A percentile compares a stretch with the other conserved stretches of the same genome.
phyloP scores from a whole-genome alignment of 53 echinoderm and acorn worm species.

The Echinarachnius parma region DNA sequence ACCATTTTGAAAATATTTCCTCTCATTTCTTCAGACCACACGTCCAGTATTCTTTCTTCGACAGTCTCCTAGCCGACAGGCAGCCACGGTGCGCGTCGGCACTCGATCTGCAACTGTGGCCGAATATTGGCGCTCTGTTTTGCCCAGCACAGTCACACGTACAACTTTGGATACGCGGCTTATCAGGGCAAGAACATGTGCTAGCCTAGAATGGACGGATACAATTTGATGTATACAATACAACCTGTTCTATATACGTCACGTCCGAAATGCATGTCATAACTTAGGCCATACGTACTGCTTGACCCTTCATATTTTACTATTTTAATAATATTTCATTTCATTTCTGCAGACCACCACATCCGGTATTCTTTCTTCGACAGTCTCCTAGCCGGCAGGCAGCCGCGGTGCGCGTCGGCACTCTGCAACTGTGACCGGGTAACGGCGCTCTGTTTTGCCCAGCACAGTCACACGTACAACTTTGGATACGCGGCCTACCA shows the following conservation, averaged over 20 bases:
- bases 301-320: too few relatives aligned
- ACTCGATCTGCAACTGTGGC: conserved; percentile 30
- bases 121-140: conserved; percentile 29
- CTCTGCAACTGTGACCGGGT: conserved; percentile 37
- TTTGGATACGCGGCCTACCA: conserved; percentile 15
- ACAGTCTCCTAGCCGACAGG: conserved; percentile 9
- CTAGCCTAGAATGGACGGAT: too few relatives aligned
- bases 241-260: too few relatives aligned
- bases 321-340: neutral
- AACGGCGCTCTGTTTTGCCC: conserved; percentile 29
- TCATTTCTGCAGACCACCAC: conserved; percentile 6
- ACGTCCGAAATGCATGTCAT: too few relatives aligned
- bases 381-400: conserved; percentile 12
- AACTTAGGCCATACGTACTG: too few relatives aligned
- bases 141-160: conserved; percentile 16
- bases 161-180: conserved; percentile 18
- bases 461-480: conserved; percentile 17
- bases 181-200: conserved; percentile 15
- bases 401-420: conserved; percentile 22
- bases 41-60: conserved; percentile 33
- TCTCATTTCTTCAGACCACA: too few relatives aligned
- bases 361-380: conserved; percentile 36
- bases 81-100: conserved; percentile 28
- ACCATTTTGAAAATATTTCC: too few relatives aligned
- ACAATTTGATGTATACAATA: too few relatives aligned